Percentiles rank a stretch among this genome's conserved stretches.
phyloP scores from a whole-genome alignment of 1,140 invertebrate species.

The Plutomurus gul region DNA sequence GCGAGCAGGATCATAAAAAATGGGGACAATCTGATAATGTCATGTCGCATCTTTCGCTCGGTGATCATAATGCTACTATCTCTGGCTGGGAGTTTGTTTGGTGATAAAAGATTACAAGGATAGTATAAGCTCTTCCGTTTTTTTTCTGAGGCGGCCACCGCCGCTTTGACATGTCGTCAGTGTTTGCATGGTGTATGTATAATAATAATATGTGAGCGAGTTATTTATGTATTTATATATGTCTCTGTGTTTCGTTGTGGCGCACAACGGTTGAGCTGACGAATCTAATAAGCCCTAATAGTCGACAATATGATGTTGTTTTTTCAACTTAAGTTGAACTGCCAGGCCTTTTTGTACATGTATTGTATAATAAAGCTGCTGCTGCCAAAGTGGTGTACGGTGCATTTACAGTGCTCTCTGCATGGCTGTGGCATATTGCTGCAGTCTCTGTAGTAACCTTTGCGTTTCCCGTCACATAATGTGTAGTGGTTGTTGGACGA shows the following conservation, averaged over 20 bases:
- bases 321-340: neutral
- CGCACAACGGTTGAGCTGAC: neutral
- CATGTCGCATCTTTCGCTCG: neutral
- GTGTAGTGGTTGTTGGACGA: too few species aligned
- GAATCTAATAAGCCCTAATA: neutral
- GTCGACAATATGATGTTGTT: neutral
- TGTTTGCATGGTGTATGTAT: too few species aligned
- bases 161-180: neutral
- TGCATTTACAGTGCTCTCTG: too few species aligned
- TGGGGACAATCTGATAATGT: constrained; percentile 49
- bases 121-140: constrained; percentile 44
- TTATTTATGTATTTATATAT: neutral
- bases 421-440: neutral
- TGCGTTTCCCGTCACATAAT: neutral
- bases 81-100: constrained; percentile 27
- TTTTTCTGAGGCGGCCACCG: constrained; percentile 25
- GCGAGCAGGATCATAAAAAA: constrained; percentile 46
- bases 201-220: too few species aligned
- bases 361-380: too few species aligned
- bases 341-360: neutral
- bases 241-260: neutral
- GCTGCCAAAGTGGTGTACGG: too few species aligned
- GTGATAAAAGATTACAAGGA: constrained; percentile 42
- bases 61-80: neutral
- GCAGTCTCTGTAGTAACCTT: neutral